Evolutionary conservation across 1,140 invertebrate genomes (phyloP).

Genomic region (Luehdorfia chinensis): DNA sequence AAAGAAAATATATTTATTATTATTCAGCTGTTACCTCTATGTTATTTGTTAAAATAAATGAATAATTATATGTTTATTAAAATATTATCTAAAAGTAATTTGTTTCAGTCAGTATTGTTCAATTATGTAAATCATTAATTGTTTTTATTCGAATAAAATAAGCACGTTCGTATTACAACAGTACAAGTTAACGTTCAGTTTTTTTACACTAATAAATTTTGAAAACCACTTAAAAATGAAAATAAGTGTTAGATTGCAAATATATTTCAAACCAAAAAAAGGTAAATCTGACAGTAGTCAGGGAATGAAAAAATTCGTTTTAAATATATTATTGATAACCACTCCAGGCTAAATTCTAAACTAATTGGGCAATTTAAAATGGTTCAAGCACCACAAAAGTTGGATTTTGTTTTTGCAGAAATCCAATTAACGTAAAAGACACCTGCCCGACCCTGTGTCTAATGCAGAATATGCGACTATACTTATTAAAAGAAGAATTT

Average conservation of each 20-base stretch:
- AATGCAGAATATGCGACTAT: too few species aligned
- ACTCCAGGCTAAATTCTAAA: too few species aligned
- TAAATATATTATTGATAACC: neutral
- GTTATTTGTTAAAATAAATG: neutral
- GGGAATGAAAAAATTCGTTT: neutral
- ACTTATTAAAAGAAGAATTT: too few species aligned
- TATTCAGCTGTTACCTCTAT: neutral
- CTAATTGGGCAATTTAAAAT: too few species aligned
- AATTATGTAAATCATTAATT: neutral
- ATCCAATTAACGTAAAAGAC: too few species aligned
- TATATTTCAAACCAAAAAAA: too few species aligned
- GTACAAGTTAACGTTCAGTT: slow-evolving; percentile 5
- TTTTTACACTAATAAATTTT: slow-evolving; percentile 6
- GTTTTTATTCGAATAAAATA: neutral
- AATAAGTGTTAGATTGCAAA: neutral
- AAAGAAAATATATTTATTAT: neutral
- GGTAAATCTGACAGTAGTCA: too few species aligned
- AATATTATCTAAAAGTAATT: neutral
- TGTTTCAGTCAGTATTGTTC: neutral
- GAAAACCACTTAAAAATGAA: neutral
- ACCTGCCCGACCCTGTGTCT: too few species aligned
- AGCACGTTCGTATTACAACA: neutral
- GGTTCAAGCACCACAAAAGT: too few species aligned
- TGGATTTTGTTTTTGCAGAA: too few species aligned
- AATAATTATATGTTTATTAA: neutral